A percentile compares a stretch with the other conserved stretches of the same genome.
Evolutionary conservation across 1,140 invertebrate species (phyloP).

Genomic region (Bombus superbus): DNA sequence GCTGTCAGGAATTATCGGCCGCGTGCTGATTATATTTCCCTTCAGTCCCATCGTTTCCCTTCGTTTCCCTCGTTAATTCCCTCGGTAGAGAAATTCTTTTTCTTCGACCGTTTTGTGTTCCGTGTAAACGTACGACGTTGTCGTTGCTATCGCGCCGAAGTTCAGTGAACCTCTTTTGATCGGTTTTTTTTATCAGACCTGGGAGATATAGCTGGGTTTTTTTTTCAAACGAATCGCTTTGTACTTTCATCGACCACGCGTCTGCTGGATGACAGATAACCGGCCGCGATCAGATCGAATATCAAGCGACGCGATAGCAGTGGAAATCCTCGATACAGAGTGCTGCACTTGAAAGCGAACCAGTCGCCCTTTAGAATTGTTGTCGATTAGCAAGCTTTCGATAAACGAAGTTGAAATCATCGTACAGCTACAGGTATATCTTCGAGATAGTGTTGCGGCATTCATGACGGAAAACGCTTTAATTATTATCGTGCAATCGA

Average conservation of each 20-base stretch:
- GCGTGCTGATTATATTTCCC: slow-evolving; percentile 62
- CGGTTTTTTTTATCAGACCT: neutral
- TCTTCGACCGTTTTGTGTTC: neutral
- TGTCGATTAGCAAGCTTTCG: neutral
- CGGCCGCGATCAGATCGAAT: slow-evolving; percentile 19
- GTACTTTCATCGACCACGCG: slow-evolving; percentile 15
- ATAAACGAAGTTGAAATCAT: neutral
- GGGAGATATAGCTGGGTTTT: neutral
- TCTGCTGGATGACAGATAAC: slow-evolving; percentile 48
- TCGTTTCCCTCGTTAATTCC: neutral
- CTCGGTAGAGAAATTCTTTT: neutral
- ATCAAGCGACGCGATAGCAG: neutral
- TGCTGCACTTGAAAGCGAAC: slow-evolving; percentile 16
- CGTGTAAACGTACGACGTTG: neutral
- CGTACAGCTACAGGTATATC: neutral
- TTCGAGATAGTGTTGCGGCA: neutral
- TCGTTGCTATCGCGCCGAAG: neutral
- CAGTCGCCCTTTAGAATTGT: neutral
- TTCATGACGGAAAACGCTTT: neutral
- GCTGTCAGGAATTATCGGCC: slow-evolving; percentile 61
- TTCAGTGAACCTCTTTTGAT: neutral
- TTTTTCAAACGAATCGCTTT: neutral
- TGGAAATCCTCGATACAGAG: neutral
- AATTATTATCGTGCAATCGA: neutral
- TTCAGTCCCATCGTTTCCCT: slow-evolving; percentile 19